Base-by-base conservation (phyloP, 2,113 vertebrate genomes). In the Columbina picui region DNA sequence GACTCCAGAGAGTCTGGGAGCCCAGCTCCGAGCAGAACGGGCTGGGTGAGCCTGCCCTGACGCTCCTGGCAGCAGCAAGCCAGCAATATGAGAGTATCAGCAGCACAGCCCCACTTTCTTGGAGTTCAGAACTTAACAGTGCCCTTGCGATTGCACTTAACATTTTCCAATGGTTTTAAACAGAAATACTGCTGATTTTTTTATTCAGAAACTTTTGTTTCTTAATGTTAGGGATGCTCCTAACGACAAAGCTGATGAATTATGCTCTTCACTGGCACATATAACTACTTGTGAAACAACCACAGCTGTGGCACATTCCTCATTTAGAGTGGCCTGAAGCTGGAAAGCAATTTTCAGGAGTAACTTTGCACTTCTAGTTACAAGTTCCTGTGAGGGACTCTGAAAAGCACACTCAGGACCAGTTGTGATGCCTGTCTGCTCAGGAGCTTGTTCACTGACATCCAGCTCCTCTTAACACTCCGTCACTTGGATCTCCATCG, bases 1-100 rank as follows among this genome's bases (percentile, higher is more conserved):
- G 98, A 97, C 98, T 98, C 98, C 98, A 98, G 97, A 96, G 94
- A 97, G 98, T 98, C 98, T 98, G 96, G 90, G 94, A 96, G 96
- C 96, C 90, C 87, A 93, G 97, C 70, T 79, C 49, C 0, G 26
- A 96, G 95, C 84, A 94, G 94, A 77, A 97, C 97, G 97, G 91
- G 68, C 70, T 97, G 97, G 95, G 96, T 97, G 98, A 98, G 96
- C 97, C 97, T 96, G 89, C 86, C 87, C 67, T 81, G 88, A 90
- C 89, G 39, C 50, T 78, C 39, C 73, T 95, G 93, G 95, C 95
- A 95, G 50, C 82, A 76, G 57, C 60, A 84, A 13, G 70, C 45
- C 27, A 89, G 61, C 71, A 73, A 70, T 94, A 78, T 68, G 94
- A 94, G 8, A 89, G 55, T 43, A 81, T 87, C 93, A 83, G 69